Evolutionary conservation across 1,140 invertebrate species (phyloP).

Genomic region (Choristoneura fumiferana): DNA sequence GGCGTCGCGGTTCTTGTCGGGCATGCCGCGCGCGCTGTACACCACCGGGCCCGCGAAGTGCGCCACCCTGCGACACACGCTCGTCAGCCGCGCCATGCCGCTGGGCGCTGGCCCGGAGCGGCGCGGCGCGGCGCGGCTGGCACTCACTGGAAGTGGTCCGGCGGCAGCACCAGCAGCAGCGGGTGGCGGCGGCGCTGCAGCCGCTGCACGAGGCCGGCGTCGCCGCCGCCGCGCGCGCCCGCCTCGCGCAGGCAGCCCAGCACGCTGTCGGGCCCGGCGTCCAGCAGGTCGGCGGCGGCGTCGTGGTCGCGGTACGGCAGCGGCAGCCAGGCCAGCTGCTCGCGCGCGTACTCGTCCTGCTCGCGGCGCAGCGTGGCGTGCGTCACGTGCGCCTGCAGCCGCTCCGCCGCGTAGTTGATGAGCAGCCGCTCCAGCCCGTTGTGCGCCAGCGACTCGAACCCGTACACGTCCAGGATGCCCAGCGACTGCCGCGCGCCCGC

Average conservation of each 20-base stretch:
- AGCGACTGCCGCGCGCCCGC: constrained; percentile 79
- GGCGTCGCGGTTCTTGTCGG: constrained; percentile 52
- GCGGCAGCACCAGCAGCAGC: constrained; percentile 77
- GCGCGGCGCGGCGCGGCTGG: too few relatives aligned
- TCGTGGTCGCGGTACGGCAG: constrained; percentile 51
- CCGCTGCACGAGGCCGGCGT: constrained; percentile 86
- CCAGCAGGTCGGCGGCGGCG: constrained; percentile 53
- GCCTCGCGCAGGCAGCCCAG: constrained; percentile 79
- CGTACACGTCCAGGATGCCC: constrained; percentile 92
- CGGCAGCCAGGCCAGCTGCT: constrained; percentile 69
- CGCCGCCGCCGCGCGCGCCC: constrained; percentile 75
- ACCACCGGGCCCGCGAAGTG: constrained; percentile 62
- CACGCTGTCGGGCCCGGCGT: constrained; percentile 57
- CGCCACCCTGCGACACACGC: constrained; percentile 38
- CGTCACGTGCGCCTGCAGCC: constrained; percentile 88
- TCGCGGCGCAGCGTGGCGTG: constrained; percentile 85
- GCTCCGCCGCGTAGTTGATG: constrained; percentile 95
- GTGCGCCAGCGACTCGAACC: constrained; percentile 89
- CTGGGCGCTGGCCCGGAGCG: not conserved
- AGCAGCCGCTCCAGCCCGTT: constrained; percentile 90
- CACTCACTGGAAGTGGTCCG: constrained; percentile 67
- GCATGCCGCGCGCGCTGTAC: constrained; percentile 58
- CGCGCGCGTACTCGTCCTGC: constrained; percentile 91
- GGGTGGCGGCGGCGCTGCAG: constrained; percentile 84
- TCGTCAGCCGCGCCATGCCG: not conserved